Conservation (phyloP, 2,888 invertebrate genomes). For the Helleia helle region DNA sequence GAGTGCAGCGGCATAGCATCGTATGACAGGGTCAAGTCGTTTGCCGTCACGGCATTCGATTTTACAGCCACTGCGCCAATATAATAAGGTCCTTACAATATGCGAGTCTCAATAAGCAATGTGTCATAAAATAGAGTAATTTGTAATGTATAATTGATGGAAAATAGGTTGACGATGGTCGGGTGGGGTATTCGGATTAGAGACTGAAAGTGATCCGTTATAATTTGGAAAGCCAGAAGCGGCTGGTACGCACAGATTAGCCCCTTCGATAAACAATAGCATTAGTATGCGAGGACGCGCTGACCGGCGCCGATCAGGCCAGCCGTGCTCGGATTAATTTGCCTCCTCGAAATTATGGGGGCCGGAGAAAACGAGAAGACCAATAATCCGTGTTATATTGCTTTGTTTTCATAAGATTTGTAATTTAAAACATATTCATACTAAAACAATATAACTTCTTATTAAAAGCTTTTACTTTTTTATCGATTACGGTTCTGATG, state of each 20-base stretch:
- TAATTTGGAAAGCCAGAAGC: conserved; percentile 68
- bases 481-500: too few species aligned
- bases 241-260: conserved; percentile 73
- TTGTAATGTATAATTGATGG: conserved; percentile 10
- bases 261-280: conserved; percentile 73
- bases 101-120: too few species aligned
- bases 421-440: not conserved
- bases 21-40: too few species aligned
- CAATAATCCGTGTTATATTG: conserved; percentile 46
- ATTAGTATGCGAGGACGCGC: conserved; percentile 72
- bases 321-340: conserved; percentile 70
- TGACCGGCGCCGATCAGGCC: conserved; percentile 66
- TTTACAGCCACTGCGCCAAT: too few species aligned
- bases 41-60: too few species aligned
- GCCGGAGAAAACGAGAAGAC: conserved; percentile 38
- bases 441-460: not conserved
- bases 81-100: too few species aligned
- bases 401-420: conserved; percentile 40
- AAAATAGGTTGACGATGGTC: conserved; percentile 14
- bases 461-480: too few species aligned
- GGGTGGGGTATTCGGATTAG: conserved; percentile 53
- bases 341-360: conserved; percentile 67
- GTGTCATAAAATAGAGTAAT: conserved; percentile 3
- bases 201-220: conserved; percentile 68
- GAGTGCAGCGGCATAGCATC: too few species aligned